phyloP scores from a whole-genome alignment of 2,797 vertebrate species.

The Coilia nasus region DNA sequence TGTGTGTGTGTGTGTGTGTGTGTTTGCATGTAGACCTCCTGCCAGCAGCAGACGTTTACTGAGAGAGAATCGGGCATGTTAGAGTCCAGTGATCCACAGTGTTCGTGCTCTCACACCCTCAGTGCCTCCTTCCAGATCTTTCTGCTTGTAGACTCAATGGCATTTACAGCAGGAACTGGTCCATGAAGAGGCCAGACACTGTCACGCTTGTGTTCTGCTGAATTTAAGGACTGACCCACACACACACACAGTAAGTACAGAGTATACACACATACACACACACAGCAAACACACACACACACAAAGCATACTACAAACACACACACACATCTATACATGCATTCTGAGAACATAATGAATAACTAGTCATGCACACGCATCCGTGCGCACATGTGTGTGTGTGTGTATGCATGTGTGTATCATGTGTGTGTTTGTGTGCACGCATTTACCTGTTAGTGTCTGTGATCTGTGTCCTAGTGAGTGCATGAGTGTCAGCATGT shows the following conservation, averaged over 20 bases:
- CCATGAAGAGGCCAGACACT: constrained; percentile 64
- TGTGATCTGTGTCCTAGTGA: background rate
- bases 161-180: constrained; percentile 72
- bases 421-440: too few relatives aligned
- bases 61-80: constrained; percentile 40
- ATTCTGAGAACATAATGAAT: too few relatives aligned
- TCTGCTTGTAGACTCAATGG: constrained; percentile 64
- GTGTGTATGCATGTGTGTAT: too few relatives aligned
- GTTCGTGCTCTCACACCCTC: constrained; percentile 30
- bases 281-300: background rate
- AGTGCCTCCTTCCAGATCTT: constrained; percentile 46
- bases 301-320: too few relatives aligned
- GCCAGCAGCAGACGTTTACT: constrained; percentile 47
- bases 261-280: background rate
- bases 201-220: constrained; percentile 59
- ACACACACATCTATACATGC: too few relatives aligned
- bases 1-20: background rate
- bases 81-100: constrained; percentile 35
- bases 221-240: constrained; percentile 3
- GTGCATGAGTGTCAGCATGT: background rate
- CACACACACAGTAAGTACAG: background rate
- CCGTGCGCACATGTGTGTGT: too few relatives aligned
- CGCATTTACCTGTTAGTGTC: too few relatives aligned
- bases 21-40: constrained; percentile 18
- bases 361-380: too few relatives aligned